phyloP scores from a whole-genome alignment of 2,113 vertebrate genomes.

The Nipponia nippon region DNA sequence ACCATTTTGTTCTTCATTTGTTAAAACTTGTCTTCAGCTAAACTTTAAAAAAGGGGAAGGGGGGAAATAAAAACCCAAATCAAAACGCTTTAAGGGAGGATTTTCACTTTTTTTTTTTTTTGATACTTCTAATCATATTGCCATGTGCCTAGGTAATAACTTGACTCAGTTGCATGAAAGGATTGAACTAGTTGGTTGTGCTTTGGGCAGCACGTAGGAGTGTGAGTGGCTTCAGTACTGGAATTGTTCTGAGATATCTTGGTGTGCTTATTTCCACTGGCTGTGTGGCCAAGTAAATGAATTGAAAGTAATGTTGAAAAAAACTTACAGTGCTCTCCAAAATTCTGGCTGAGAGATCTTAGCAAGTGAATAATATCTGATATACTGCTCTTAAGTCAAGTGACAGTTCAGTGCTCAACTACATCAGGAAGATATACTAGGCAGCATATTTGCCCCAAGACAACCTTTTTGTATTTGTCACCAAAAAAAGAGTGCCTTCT shows the following conservation, averaged over 20 bases:
- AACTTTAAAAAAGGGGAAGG: background rate
- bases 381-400: background rate
- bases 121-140: background rate
- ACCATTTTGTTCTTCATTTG: background rate
- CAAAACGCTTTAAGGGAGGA: background rate
- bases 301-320: background rate
- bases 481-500: background rate
- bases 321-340: rapidly evolving
- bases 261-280: background rate
- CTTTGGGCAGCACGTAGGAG: background rate
- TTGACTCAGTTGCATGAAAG: background rate
- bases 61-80: no score
- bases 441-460: background rate
- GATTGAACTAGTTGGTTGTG: background rate
- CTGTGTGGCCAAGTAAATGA: background rate
- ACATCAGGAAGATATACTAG: background rate
- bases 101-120: background rate
- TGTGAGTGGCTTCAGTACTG: background rate
- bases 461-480: background rate
- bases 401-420: background rate
- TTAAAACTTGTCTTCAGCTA: background rate
- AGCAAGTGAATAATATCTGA: background rate
- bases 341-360: background rate
- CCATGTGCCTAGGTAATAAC: background rate
- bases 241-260: background rate